Evolutionary conservation across 2,113 vertebrate genomes (phyloP).

Genomic region (mouse (Mus musculus)): GRCm39 chr9:31055501-31056000

Average conservation of each 20-base stretch:
- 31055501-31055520: not conserved
- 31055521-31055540: not conserved
- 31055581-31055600: not conserved
- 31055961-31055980: not conserved
- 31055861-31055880: not conserved
- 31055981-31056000: not conserved
- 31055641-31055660: not conserved
- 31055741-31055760: too few relatives aligned
- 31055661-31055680: not conserved
- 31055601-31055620: not conserved
- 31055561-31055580: not conserved
- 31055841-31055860: not conserved
- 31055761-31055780: not conserved
- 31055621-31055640: not conserved
- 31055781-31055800: not conserved
- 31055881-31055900: not conserved
- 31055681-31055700: not conserved
- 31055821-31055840: not conserved
- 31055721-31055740: not conserved
- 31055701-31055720: not conserved
- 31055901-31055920: not conserved
- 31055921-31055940: too few relatives aligned
- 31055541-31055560: not conserved
- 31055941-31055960: not conserved
- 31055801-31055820: not conserved